A percentile compares a stretch with the other conserved stretches of the same genome.
phyloP scores from a whole-genome alignment of 1,140 invertebrate genomes.

The Cydia splendana region DNA sequence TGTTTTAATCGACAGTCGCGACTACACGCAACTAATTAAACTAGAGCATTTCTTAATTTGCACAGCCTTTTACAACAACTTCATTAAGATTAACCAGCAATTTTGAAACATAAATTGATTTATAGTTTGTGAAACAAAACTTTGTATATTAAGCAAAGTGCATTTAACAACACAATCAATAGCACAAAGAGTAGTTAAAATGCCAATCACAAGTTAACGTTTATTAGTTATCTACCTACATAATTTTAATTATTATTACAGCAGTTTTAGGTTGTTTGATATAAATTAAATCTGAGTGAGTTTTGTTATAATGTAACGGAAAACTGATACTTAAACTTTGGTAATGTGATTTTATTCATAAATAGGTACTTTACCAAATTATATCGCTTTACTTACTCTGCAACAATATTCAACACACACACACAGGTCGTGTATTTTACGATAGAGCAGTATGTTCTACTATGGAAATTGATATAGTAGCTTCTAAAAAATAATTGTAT shows the following conservation, averaged over 20 bases:
- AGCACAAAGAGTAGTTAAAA: neutral
- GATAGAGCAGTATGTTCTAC: no score
- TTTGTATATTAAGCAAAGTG: neutral
- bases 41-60: constrained; percentile 17
- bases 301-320: neutral
- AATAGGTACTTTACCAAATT: neutral
- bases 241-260: neutral
- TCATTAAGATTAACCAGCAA: constrained; percentile 5
- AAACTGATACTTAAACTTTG: neutral
- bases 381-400: no score
- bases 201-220: neutral
- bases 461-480: no score
- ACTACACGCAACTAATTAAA: constrained; percentile 1
- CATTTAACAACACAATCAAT: neutral
- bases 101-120: neutral
- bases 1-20: neutral
- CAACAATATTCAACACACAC: no score
- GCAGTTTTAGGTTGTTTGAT: neutral
- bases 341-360: neutral
- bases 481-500: no score
- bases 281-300: neutral
- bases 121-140: constrained; percentile 21
- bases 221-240: neutral
- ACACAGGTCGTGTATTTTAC: no score
- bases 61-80: constrained; percentile 21